These are phyloP conservation scores for Cheumatopsyche charites DNA, from an alignment of 1,140 invertebrate genomes.

Conservation along the genomic window DNA sequence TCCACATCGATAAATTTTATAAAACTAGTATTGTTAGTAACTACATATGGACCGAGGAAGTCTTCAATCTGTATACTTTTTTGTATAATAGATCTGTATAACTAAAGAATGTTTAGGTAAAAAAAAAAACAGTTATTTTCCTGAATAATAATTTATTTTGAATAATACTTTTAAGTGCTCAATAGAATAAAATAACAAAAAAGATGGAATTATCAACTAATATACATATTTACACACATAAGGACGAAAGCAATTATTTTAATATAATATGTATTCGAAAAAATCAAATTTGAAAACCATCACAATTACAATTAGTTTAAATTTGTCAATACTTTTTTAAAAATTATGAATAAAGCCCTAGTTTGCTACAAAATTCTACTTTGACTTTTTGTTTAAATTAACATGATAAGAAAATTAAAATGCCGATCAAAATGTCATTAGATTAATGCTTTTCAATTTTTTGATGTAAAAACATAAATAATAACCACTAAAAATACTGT, in stretches of 20 bases:
- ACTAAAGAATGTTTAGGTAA: conserved; percentile 35
- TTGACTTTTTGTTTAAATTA: too few species aligned
- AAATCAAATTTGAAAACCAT: not conserved
- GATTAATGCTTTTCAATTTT: too few species aligned
- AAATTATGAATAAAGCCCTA: too few species aligned
- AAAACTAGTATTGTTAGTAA: not conserved
- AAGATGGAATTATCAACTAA: conserved; percentile 2
- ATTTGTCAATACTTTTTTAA: too few species aligned
- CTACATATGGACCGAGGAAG: not conserved
- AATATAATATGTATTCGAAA: not conserved
- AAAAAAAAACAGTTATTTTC: conserved; percentile 57
- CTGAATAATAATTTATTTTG: conserved; percentile 58
- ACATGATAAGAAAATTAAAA: too few species aligned
- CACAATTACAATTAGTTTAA: too few species aligned
- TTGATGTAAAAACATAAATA: too few species aligned
- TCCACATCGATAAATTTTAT: not conserved
- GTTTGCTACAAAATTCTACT: too few species aligned
- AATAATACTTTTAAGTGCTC: conserved; percentile 56
- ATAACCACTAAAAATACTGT: too few species aligned
- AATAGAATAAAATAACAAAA: conserved; percentile 26
- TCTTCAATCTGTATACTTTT: not conserved
- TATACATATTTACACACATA: not conserved
- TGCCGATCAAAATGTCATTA: too few species aligned
- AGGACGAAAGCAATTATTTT: not conserved
- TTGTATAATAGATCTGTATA: not conserved